Evolutionary conservation across 2,888 invertebrate genomes (phyloP), one percentile per base, ranked within the genome.

Genomic region (Malachius bipustulatus): DNA sequence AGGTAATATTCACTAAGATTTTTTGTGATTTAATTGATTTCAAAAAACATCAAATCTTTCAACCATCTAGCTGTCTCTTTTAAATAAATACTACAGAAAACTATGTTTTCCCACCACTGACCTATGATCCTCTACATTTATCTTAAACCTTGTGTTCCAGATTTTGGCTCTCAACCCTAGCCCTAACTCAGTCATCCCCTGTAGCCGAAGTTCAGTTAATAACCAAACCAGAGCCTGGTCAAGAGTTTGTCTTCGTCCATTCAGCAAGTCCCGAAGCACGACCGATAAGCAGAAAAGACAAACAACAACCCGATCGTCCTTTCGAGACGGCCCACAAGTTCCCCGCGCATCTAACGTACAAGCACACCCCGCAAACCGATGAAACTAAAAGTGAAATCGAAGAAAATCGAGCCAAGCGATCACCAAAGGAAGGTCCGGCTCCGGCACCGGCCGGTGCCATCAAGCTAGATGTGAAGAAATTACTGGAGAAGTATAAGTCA

Each of bases 281-380:
- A 19, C 57, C 61, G 9, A 55, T 61, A 13, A 39, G 52, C 3
- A 48, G 60, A 28, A 61, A 63, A 46, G 57, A 57, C 34, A 56
- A 57, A 37, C 39, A 42, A 1, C 41, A 42, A 11, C 44, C 41
- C n/a, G 45, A 56, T 30, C 51, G 54, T 30, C 58, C 59, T 6
- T 82, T 81, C 49, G 80, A 81, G 60, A 77, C 80, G 2, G 67
- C 82, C 2, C 82, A 82, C 55, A 82, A 82, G 61, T 68, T 77
- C 45, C 76, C 75, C 1, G 69, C 59, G 11, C 55, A 52, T n/a
- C 37, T 65, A n/a, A 56, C 57, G 2, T 62, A 55, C 35, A 50
- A 55, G 29, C 39, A 57, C 2, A 58, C 59, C 12, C 52, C 59
- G n/a, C 52, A 55, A 15, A 56, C 55, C 2, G 52, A 56, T n/a